These are phyloP conservation scores for Epinephelus moara DNA, from an alignment of 2,113 vertebrate species.

Conservation along the genomic window DNA sequence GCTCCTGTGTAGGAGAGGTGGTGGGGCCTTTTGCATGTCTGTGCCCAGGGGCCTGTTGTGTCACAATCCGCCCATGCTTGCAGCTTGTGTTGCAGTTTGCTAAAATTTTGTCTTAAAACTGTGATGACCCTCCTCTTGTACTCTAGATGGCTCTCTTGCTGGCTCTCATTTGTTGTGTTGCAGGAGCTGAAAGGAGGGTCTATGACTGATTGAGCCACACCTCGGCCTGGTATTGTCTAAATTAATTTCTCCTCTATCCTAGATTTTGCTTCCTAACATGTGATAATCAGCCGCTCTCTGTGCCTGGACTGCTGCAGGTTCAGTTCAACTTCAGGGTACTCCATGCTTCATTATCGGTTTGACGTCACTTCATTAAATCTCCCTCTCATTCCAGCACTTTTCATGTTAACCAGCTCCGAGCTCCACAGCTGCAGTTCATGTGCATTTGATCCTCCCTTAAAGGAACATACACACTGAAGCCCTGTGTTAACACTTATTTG, in stretches of 20 bases:
- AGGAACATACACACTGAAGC: constrained; percentile 1
- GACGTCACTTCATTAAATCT: neutral
- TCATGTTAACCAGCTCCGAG: constrained; percentile 6
- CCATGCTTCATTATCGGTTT: neutral
- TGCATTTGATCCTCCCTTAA: constrained; percentile 12
- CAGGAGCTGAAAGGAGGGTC: too few relatives aligned
- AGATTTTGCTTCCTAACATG: neutral
- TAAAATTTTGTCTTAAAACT: neutral
- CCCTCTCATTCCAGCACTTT: neutral
- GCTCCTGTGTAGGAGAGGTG: too few relatives aligned
- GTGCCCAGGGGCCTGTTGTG: too few relatives aligned
- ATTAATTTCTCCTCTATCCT: neutral
- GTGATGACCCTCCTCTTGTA: too few relatives aligned
- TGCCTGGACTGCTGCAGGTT: neutral
- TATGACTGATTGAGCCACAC: too few relatives aligned
- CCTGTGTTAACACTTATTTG: constrained; percentile 26
- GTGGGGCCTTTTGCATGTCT: too few relatives aligned
- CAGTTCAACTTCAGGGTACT: neutral
- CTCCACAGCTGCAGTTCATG: neutral
- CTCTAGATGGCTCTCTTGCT: too few relatives aligned
- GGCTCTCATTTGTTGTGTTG: too few relatives aligned
- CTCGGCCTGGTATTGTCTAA: neutral
- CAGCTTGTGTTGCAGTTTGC: neutral
- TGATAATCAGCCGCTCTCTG: neutral
- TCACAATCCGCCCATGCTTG: too few relatives aligned